Evolutionary conservation across 1,140 invertebrate species (phyloP).

Genomic region (Drosophila navojoa): DNA sequence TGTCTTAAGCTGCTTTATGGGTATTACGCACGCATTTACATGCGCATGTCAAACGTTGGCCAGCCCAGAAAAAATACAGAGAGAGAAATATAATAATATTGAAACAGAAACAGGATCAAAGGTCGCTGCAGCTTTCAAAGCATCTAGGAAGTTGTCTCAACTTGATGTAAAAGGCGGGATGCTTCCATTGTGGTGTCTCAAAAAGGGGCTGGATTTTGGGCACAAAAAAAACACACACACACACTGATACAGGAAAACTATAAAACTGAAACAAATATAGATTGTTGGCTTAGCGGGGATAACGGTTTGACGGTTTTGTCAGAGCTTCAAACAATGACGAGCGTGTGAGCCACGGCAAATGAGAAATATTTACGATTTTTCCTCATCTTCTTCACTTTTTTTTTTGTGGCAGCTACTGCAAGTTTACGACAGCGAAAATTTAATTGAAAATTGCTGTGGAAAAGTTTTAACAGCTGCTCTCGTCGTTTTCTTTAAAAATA

Average conservation of each 20-base stretch:
- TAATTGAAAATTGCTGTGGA: constrained; percentile 8
- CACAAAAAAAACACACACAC: constrained; percentile 38
- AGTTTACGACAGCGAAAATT: background rate
- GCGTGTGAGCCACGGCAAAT: constrained; percentile 35
- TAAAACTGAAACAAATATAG: constrained; percentile 33
- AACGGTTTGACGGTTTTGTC: constrained; percentile 29
- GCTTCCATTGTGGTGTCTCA: constrained; percentile 55
- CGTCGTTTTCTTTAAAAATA: background rate
- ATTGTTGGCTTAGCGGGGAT: constrained; percentile 43
- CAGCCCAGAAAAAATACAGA: background rate
- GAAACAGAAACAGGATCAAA: constrained; percentile 57
- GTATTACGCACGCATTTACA: constrained; percentile 74
- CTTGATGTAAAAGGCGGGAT: constrained; percentile 51
- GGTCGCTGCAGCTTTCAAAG: constrained; percentile 63
- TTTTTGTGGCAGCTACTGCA: constrained; percentile 1
- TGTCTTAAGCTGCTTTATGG: constrained; percentile 80
- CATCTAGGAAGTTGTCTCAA: constrained; percentile 49
- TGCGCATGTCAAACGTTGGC: constrained; percentile 68
- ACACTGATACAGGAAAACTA: constrained; percentile 8
- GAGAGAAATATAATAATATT: background rate
- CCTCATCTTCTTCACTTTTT: background rate
- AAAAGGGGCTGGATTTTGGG: constrained; percentile 30
- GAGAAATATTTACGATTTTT: constrained; percentile 31
- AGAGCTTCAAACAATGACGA: constrained; percentile 21
- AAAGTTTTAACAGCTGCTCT: constrained; percentile 3